These are phyloP conservation scores for Procapra przewalskii DNA, from an alignment of 2,113 vertebrate species.

Conservation along the genomic window DNA sequence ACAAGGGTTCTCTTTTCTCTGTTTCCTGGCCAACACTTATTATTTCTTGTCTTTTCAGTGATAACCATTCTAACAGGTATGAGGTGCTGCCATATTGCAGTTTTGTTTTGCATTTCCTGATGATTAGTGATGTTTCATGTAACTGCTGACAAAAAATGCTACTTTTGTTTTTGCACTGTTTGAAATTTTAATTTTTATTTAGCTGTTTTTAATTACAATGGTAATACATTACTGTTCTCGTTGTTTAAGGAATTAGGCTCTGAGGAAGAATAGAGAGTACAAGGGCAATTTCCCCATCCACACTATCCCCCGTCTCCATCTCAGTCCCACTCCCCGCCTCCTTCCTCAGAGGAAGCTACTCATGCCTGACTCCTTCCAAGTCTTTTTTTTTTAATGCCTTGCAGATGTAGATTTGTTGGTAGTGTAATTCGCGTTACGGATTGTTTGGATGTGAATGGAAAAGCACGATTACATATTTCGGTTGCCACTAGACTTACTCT, in stretches of 20 bases:
- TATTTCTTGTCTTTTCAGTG: background rate
- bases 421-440: background rate
- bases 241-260: background rate
- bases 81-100: background rate
- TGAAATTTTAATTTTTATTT: background rate
- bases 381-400: background rate
- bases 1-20: background rate
- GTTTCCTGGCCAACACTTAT: background rate
- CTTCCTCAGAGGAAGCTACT: background rate
- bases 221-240: background rate
- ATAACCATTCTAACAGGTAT: background rate
- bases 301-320: background rate
- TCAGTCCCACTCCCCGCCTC: background rate
- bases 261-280: background rate
- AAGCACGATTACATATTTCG: background rate
- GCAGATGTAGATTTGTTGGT: background rate
- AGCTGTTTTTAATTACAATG: background rate
- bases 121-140: background rate
- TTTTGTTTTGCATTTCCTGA: background rate
- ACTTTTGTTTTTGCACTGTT: background rate
- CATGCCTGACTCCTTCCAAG: background rate
- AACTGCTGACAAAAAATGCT: background rate
- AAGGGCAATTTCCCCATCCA: background rate
- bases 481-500: background rate
- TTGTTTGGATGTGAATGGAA: background rate